Base-by-base conservation (phyloP, 2,113 vertebrate genomes). In the Naja naja region DNA sequence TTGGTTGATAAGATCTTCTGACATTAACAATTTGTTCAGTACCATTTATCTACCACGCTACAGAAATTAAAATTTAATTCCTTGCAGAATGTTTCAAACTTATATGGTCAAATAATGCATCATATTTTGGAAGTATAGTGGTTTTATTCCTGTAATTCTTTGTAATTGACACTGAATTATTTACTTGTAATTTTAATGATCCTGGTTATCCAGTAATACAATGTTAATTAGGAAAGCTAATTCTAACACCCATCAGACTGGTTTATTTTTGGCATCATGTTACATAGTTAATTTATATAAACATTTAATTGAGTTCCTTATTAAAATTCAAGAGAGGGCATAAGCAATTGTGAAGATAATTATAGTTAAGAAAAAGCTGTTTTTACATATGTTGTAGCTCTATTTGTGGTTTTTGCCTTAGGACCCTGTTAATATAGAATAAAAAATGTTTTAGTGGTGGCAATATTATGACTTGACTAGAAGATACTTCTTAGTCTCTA, bases 291-390 rank as follows among this genome's bases (percentile, higher is more conserved):
- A 96, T 97, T 95, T 96, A 94, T 93, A 93, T 91, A 96, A 97
- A 95, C 95, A 97, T 95, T 96, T 95, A 86, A 96, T 97, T 97
- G 95, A 97, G 96, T 95, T 94, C 85, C 95, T 88, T 96, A 96
- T 97, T 97, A 97, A 97, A 97, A 98, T 97, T 97, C 96, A 95
- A 97, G 95, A 96, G 96, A 97, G 97, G 95, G 96, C 95, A 97
- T 95, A 96, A 98, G 97, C 93, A 94, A 96, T 96, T 96, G 93
- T 89, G 96, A 97, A 97, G 96, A 95, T 97, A 96, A 96, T 94
- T 97, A 96, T 97, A 98, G 98, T 97, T 97, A 97, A 96, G 95
- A 97, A 97, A 97, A 97, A 96, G 85, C 95, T 96, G 95, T 97
- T 97, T 97, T 97, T 94, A 95, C 96, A 95, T 95, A 95, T 97